Percentiles rank a stretch among this genome's conserved stretches.
These are phyloP conservation scores for Lasioglossum albipes DNA, from an alignment of 1,140 invertebrate genomes.

Conservation along the genomic window DNA sequence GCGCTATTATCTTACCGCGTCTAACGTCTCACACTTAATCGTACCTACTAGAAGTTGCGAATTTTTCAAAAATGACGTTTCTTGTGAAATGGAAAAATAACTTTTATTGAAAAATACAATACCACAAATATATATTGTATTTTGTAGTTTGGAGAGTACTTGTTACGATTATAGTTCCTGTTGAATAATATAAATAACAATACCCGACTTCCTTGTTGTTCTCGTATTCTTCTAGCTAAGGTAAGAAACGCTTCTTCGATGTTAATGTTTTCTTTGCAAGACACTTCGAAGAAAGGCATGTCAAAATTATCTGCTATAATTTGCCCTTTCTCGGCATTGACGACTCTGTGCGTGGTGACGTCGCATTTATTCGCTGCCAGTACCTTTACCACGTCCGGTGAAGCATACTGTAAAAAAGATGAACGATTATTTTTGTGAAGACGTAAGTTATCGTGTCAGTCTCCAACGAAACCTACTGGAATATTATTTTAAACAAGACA, in stretches of 20 bases:
- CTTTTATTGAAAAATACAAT: too few species aligned
- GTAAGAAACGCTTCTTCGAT: constrained; percentile 93
- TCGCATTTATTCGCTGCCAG: constrained; percentile 93
- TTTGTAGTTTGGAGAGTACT: too few species aligned
- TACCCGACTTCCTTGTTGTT: constrained; percentile 88
- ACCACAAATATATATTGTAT: too few species aligned
- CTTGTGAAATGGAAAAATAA: too few species aligned
- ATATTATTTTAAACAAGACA: too few species aligned
- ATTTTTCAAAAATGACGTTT: too few species aligned
- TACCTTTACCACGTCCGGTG: constrained; percentile 91
- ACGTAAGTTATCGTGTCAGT: too few species aligned
- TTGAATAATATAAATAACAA: constrained; percentile 6
- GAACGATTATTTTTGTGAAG: too few species aligned
- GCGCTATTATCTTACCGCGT: too few species aligned
- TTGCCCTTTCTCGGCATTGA: constrained; percentile 88
- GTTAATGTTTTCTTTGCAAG: constrained; percentile 94
- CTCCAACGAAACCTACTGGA: too few species aligned
- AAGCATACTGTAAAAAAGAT: constrained; percentile 86
- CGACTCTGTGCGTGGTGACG: constrained; percentile 85
- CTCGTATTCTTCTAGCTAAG: constrained; percentile 89
- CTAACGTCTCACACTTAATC: too few species aligned
- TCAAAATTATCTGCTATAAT: constrained; percentile 95
- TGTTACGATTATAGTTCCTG: background rate
- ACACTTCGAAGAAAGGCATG: constrained; percentile 95
- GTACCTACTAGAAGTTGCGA: too few species aligned